Percentiles rank a stretch among this genome's conserved stretches.
Conservation (phyloP, 2,797 vertebrate species). For the Lates japonicus region DNA sequence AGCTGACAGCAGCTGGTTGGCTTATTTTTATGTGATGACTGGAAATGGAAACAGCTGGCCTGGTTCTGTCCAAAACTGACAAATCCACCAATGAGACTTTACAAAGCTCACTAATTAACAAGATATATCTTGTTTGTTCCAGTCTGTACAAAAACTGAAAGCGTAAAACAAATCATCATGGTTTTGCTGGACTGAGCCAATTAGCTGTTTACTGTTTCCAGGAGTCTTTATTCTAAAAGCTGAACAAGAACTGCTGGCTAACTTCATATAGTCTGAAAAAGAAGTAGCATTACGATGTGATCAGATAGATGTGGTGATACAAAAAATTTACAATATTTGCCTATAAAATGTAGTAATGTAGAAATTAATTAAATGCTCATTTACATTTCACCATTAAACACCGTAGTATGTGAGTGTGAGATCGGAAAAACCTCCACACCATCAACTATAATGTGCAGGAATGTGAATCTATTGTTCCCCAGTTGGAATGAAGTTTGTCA, state of each 20-base stretch:
- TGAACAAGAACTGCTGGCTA: too few relatives aligned
- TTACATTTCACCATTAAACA: constrained; percentile 33
- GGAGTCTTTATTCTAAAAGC: too few relatives aligned
- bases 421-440: constrained; percentile 36
- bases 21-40: background rate
- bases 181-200: too few relatives aligned
- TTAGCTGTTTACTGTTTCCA: too few relatives aligned
- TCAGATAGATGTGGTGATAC: too few relatives aligned
- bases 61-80: background rate
- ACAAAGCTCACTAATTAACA: background rate
- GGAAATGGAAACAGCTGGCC: background rate
- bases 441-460: constrained; percentile 63
- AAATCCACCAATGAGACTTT: background rate
- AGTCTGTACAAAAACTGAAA: background rate
- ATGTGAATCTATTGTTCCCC: constrained; percentile 74
- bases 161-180: too few relatives aligned
- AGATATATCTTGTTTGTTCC: too few relatives aligned
- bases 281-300: too few relatives aligned
- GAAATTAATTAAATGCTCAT: background rate
- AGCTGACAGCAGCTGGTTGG: constrained; percentile 2
- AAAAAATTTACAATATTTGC: too few relatives aligned
- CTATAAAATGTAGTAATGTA: background rate
- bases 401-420: constrained; percentile 47
- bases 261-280: too few relatives aligned
- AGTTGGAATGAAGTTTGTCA: constrained; percentile 72